Percentiles rank a stretch among this genome's conserved stretches.
Conservation (phyloP, 1,140 invertebrate species). For the Eubasilissa regina region DNA sequence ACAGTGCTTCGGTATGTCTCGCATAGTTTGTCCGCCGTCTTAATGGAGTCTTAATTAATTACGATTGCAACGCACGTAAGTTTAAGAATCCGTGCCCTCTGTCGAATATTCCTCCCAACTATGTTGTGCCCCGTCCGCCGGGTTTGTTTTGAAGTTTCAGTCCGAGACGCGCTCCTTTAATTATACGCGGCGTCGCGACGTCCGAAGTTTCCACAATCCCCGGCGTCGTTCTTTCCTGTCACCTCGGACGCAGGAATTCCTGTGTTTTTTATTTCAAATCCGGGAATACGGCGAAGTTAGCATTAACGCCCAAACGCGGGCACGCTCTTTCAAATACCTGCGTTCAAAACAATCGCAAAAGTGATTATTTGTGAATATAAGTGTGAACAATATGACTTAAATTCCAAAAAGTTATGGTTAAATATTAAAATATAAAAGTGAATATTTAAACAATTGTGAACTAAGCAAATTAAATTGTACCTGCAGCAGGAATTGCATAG, state of each 20-base stretch:
- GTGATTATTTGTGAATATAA: background rate
- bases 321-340: too few relatives aligned
- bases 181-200: slow-evolving; percentile 49
- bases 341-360: too few relatives aligned
- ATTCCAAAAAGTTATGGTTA: too few relatives aligned
- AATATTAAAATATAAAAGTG: too few relatives aligned
- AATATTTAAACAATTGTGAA: too few relatives aligned
- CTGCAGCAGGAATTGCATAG: too few relatives aligned
- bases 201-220: slow-evolving; percentile 13
- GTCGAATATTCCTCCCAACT: slow-evolving; percentile 35
- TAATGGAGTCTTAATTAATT: too few relatives aligned
- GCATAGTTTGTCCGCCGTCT: too few relatives aligned
- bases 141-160: slow-evolving; percentile 58
- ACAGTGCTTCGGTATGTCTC: too few relatives aligned
- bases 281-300: background rate
- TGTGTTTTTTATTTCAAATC: background rate
- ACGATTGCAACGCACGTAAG: background rate
- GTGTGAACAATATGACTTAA: background rate
- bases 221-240: background rate
- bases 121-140: slow-evolving; percentile 13
- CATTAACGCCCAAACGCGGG: background rate
- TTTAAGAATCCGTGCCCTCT: background rate
- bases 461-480: too few relatives aligned
- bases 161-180: slow-evolving; percentile 51
- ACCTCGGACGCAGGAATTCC: slow-evolving; percentile 19